A percentile compares a stretch with the other conserved stretches of the same genome.
These are phyloP conservation scores for Pteropus alecto DNA, from an alignment of 2,113 vertebrate genomes.

Conservation along the genomic window DNA sequence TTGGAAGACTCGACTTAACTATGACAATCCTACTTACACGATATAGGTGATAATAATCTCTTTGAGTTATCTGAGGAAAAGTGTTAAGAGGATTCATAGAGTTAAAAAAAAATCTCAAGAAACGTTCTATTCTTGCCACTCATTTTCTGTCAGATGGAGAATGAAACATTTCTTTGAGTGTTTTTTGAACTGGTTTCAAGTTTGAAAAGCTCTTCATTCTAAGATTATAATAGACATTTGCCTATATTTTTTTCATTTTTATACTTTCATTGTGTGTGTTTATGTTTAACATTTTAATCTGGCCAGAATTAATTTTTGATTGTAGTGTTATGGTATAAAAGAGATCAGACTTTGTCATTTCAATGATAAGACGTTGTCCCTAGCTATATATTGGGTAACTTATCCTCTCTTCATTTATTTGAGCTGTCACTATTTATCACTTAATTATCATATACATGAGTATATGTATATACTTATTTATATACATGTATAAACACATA, in stretches of 20 bases:
- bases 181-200: background rate
- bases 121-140: background rate
- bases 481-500: background rate
- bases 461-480: background rate
- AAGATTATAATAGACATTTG: background rate
- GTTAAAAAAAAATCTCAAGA: background rate
- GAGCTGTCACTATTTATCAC: background rate
- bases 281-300: background rate
- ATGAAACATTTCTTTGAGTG: background rate
- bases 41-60: background rate
- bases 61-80: background rate
- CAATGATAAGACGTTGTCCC: background rate
- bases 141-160: background rate
- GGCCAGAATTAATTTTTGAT: background rate
- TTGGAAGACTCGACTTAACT: background rate
- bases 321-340: background rate
- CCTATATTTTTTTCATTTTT: background rate
- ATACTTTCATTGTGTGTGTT: background rate
- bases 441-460: background rate
- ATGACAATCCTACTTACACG: background rate
- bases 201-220: slow-evolving; percentile 14
- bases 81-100: background rate
- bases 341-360: background rate
- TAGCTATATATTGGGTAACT: background rate
- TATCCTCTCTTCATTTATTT: background rate